Evolutionary conservation across 2,888 invertebrate genomes (phyloP).

Genomic region (Epinotia ramella): DNA sequence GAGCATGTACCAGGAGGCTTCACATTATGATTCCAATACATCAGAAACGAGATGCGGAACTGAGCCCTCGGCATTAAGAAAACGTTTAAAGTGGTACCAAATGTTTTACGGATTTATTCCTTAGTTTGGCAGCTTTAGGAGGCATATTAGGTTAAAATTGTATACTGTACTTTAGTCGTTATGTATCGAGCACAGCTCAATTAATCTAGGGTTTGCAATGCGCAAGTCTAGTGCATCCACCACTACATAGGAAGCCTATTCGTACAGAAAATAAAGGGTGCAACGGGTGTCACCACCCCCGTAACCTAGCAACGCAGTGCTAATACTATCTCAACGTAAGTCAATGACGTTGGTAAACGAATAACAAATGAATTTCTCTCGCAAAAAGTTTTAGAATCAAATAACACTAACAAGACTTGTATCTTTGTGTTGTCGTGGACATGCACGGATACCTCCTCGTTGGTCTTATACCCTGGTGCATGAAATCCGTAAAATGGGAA

Average conservation of each 20-base stretch:
- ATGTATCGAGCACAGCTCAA: background rate
- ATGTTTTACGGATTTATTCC: background rate
- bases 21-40: too few relatives aligned
- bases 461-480: background rate
- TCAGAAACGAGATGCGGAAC: too few relatives aligned
- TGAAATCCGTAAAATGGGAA: background rate
- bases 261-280: background rate
- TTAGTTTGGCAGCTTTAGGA: background rate
- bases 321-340: background rate
- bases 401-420: background rate
- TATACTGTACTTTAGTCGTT: background rate
- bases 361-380: background rate
- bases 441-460: background rate
- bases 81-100: background rate
- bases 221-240: constrained; percentile 4
- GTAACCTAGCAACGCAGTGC: background rate
- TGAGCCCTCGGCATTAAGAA: background rate
- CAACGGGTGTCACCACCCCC: background rate
- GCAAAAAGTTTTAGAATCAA: background rate
- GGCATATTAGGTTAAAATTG: background rate
- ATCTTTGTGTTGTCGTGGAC: background rate
- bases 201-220: constrained; percentile 2
- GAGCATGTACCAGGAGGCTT: too few relatives aligned
- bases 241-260: constrained; percentile 1
- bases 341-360: background rate